Conservation (phyloP, 2,888 invertebrate species). For the Molorchus minor region DNA sequence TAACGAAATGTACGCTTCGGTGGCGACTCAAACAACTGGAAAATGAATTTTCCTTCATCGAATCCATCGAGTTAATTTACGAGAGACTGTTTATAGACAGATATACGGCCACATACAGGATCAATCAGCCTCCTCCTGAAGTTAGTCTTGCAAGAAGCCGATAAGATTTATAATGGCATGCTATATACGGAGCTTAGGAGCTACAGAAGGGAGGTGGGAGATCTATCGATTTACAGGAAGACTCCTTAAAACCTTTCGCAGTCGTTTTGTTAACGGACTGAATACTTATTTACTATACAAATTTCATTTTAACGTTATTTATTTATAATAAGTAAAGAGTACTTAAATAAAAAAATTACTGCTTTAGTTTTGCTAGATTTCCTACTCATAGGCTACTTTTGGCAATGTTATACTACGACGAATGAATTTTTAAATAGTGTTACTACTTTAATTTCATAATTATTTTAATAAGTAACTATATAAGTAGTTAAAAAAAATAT, state of each 20-base stretch:
- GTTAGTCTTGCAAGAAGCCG: slow-evolving; percentile 64
- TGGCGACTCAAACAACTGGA: slow-evolving; percentile 64
- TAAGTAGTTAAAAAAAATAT: no score
- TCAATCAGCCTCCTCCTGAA: slow-evolving; percentile 59
- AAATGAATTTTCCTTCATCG: slow-evolving; percentile 65
- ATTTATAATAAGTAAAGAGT: no score
- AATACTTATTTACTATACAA: neutral
- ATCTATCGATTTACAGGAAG: slow-evolving; percentile 20
- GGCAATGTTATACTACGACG: no score
- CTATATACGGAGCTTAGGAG: slow-evolving; percentile 35
- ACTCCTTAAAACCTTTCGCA: neutral
- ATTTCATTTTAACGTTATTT: no score
- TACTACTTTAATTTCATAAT: no score
- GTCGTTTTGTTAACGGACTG: neutral
- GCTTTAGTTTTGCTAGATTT: no score
- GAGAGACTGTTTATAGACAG: slow-evolving; percentile 64
- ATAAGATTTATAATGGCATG: slow-evolving; percentile 60
- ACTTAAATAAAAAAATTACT: no score
- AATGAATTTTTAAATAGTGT: no score
- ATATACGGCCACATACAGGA: slow-evolving; percentile 60
- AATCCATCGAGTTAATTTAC: slow-evolving; percentile 64
- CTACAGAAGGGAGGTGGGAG: slow-evolving; percentile 25
- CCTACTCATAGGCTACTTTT: no score
- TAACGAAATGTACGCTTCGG: slow-evolving; percentile 60
- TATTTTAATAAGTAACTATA: no score